Percentiles rank a stretch among this genome's conserved stretches.
Evolutionary conservation across 2,888 invertebrate species (phyloP).

Genomic region (Drosophila helvetica): DNA sequence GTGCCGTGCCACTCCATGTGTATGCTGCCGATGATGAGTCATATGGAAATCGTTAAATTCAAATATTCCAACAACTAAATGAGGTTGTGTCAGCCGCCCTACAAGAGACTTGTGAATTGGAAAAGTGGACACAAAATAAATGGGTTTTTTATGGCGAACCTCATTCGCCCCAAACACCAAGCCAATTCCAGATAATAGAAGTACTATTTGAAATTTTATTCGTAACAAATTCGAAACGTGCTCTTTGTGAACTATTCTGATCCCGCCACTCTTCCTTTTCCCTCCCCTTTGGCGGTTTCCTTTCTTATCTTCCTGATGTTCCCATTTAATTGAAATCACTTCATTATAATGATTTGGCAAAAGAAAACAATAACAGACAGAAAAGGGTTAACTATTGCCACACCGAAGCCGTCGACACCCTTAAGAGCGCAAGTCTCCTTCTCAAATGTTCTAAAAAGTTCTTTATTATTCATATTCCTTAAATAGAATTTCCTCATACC

Average conservation of each 20-base stretch:
- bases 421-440: not conserved
- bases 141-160: not conserved
- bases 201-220: not conserved
- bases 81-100: conserved; percentile 8
- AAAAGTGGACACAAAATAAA: not conserved
- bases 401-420: conserved; percentile 12
- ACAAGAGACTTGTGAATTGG: not conserved
- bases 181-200: not conserved
- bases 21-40: conserved; percentile 19
- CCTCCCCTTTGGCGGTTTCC: conserved; percentile 6
- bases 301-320: conserved; percentile 24
- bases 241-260: conserved; percentile 21
- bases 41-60: conserved; percentile 2
- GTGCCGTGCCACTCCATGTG: not conserved
- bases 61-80: conserved; percentile 16
- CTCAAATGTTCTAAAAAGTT: no score
- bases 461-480: no score
- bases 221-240: conserved; percentile 25
- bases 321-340: conserved; percentile 39
- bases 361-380: conserved; percentile 36
- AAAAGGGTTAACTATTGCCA: not conserved
- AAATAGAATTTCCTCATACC: not conserved
- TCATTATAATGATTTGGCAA: conserved; percentile 36
- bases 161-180: conserved; percentile 6
- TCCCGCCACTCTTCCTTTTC: not conserved